Percentiles rank a stretch among this genome's conserved stretches.
Evolutionary conservation across 2,888 invertebrate genomes (phyloP).

Genomic region (Bunonema sp.): DNA sequence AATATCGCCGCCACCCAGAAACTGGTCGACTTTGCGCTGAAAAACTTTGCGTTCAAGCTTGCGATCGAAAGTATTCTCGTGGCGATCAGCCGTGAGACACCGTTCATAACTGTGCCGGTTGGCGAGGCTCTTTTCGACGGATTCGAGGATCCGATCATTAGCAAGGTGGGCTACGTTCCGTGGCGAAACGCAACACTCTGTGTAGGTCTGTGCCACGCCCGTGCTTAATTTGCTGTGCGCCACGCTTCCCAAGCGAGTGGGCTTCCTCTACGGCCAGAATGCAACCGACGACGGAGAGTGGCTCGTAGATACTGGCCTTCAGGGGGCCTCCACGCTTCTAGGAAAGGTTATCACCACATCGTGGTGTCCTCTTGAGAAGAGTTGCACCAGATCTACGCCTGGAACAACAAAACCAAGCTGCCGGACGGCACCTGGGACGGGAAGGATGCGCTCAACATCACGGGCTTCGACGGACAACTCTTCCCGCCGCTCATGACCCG

Average conservation of each 20-base stretch:
- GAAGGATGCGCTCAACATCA: constrained; percentile 25
- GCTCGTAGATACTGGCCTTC: constrained; percentile 28
- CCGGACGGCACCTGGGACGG: constrained; percentile 23
- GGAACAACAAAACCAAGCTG: constrained; percentile 24
- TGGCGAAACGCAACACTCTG: no score
- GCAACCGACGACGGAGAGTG: constrained; percentile 30
- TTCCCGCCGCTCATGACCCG: constrained; percentile 24
- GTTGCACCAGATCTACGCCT: constrained; percentile 17
- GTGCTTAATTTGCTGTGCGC: constrained; percentile 18
- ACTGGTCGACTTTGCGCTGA: constrained; percentile 18
- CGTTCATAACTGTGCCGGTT: constrained; percentile 18
- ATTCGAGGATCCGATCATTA: constrained; percentile 27
- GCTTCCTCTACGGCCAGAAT: constrained; percentile 36
- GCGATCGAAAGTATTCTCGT: constrained; percentile 15
- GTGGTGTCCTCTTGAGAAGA: background rate
- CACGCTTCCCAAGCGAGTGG: constrained; percentile 25
- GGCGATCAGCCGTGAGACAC: constrained; percentile 9
- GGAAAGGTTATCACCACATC: constrained; percentile 13
- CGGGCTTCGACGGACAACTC: constrained; percentile 35
- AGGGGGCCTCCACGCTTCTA: constrained; percentile 13
- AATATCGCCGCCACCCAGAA: constrained; percentile 14
- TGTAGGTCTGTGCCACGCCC: constrained; percentile 20
- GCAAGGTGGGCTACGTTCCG: no score
- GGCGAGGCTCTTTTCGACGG: constrained; percentile 36
- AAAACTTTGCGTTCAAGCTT: constrained; percentile 4